Evolutionary conservation across 2,888 invertebrate species (phyloP).

Genomic region (Oscheius onirici): DNA sequence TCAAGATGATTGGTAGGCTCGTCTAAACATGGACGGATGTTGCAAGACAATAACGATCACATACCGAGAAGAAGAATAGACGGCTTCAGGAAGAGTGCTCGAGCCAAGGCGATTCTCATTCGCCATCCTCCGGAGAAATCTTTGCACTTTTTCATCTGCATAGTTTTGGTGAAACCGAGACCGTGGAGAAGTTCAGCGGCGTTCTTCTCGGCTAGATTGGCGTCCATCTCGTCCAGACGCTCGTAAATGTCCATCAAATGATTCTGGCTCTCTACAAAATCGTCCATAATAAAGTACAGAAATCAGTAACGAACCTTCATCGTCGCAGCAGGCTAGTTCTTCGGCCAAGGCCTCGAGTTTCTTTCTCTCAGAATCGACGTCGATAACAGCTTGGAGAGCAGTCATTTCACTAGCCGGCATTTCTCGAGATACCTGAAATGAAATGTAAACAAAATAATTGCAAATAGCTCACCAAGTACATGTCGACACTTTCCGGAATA

Average conservation of each 20-base stretch:
- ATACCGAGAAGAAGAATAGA: conserved; percentile 75
- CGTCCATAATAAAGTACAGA: not conserved
- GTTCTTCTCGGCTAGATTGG: conserved; percentile 91
- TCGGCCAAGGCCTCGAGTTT: conserved; percentile 91
- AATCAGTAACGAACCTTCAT: conserved; percentile 80
- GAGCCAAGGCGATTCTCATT: conserved; percentile 78
- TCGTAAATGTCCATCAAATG: conserved; percentile 97
- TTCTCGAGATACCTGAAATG: conserved; percentile 78
- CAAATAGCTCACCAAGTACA: conserved; percentile 83
- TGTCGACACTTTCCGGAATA: conserved; percentile 95
- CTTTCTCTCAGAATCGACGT: conserved; percentile 93
- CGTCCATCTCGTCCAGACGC: conserved; percentile 92
- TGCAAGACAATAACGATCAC: no score
- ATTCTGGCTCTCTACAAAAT: conserved; percentile 83
- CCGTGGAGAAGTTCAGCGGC: conserved; percentile 95
- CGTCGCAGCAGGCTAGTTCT: conserved; percentile 83
- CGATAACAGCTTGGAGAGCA: conserved; percentile 91
- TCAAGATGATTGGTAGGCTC: conserved; percentile 77
- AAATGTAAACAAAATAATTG: not conserved
- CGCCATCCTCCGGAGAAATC: conserved; percentile 78
- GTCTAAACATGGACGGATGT: conserved; percentile 70
- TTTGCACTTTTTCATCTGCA: conserved; percentile 80
- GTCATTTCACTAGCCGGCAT: conserved; percentile 98
- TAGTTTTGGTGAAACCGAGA: conserved; percentile 86
- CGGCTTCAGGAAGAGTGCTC: conserved; percentile 76